Evolutionary conservation across 1,140 invertebrate genomes (phyloP).

Genomic region (Aphelenchoides avenae): DNA sequence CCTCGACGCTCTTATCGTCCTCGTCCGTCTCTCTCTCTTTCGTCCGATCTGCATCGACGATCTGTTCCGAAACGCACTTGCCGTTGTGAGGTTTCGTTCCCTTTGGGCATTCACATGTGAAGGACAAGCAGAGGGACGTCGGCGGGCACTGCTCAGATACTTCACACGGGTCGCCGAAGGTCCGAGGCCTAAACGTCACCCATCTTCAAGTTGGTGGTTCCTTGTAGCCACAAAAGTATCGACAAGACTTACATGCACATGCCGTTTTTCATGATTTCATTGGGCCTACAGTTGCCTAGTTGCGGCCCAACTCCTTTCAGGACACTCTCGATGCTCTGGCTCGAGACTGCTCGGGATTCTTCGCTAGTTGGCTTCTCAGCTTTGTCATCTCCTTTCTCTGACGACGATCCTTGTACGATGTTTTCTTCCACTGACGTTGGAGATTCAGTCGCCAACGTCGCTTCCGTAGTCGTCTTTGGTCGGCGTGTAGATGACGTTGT

Average conservation of each 20-base stretch:
- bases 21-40: constrained; percentile 2
- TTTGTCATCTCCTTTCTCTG: too few relatives aligned
- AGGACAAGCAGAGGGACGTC: constrained; percentile 27
- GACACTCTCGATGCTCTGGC: not conserved
- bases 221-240: too few relatives aligned
- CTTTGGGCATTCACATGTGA: constrained; percentile 31
- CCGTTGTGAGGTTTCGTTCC: constrained; percentile 17
- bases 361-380: constrained; percentile 16
- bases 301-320: not conserved
- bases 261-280: constrained; percentile 19
- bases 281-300: constrained; percentile 10
- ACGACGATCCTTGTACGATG: too few relatives aligned
- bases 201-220: constrained; percentile 15
- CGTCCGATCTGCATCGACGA: not conserved
- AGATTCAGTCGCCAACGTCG: too few relatives aligned
- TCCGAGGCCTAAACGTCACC: constrained; percentile 30
- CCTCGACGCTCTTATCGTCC: not conserved
- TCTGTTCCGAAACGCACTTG: constrained; percentile 9
- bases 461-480: too few relatives aligned
- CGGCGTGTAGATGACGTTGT: too few relatives aligned
- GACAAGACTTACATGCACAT: constrained; percentile 12
- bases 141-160: constrained; percentile 25
- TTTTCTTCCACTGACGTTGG: too few relatives aligned
- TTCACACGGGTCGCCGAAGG: constrained; percentile 33
- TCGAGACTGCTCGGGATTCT: constrained; percentile 11